Evolutionary conservation across 2,797 vertebrate genomes (phyloP).

Genomic region (Chrysocyon brachyurus): DNA sequence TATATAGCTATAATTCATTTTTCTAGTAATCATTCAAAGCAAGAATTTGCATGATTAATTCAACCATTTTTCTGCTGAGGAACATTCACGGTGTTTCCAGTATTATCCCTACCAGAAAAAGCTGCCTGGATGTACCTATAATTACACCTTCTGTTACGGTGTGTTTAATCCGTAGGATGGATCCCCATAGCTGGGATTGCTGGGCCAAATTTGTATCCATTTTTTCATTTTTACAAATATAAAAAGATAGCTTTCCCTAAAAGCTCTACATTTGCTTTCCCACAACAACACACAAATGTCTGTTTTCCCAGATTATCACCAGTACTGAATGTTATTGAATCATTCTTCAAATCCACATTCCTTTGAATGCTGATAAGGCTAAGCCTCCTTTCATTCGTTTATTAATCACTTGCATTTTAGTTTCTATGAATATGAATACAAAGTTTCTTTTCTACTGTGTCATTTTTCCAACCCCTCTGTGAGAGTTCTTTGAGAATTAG

Average conservation of each 20-base stretch:
- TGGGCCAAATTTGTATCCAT: neutral
- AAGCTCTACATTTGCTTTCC: neutral
- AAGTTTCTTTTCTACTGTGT: neutral
- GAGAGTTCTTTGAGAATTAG: neutral
- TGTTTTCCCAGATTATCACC: conserved; percentile 6
- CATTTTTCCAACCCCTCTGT: neutral
- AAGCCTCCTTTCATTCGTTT: conserved; percentile 10
- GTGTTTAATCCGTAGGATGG: neutral
- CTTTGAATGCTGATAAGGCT: neutral
- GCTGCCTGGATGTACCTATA: neutral
- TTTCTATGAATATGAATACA: neutral
- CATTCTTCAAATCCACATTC: neutral
- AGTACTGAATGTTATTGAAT: neutral
- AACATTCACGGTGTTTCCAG: neutral
- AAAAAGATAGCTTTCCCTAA: neutral
- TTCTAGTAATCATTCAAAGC: neutral
- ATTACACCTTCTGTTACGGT: neutral
- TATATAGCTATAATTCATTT: neutral
- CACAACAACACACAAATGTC: neutral
- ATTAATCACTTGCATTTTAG: neutral
- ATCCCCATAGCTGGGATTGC: neutral
- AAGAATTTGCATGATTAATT: conserved; percentile 14
- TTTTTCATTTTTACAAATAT: conserved; percentile 1
- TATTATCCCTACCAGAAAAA: neutral
- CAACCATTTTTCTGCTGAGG: neutral